Base-by-base conservation (phyloP, 1,140 invertebrate genomes). In the Charaxes varanes region DNA sequence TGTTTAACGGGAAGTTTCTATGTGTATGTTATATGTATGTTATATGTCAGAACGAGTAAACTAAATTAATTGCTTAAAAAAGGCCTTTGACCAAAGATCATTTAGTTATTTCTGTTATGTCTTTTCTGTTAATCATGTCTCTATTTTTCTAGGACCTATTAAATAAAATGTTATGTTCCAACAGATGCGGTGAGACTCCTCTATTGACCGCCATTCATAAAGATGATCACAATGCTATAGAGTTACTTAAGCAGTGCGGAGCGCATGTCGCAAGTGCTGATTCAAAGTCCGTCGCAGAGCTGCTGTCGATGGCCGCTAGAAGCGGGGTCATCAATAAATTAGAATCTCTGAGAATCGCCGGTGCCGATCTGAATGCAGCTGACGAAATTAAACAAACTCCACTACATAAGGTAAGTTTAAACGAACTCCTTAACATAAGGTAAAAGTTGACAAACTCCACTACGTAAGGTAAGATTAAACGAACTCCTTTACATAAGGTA, bases 171-270 rank as follows among this genome's bases (percentile, higher is more conserved):
- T n/a, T n/a, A n/a, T n/a, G n/a, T n/a, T n/a, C n/a, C n/a, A 32
- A n/a, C 49, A 81, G 77, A 26, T 68, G 48, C 22, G 73, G 73
- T 0, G 77, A 78, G 45, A 56, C 73, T 5, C 67, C 77, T 2
- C 56, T 81, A 0, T 51, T 81, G 6, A 77, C 70, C 17, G 77
- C 77, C 1, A 55, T 81, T 0, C 52, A 71, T 6, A 38, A 42
- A 4, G 65, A 74, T 28, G 62, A 76, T 13, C 33, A 53, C 2
- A 17, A 34, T 4, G 56, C 63, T 3, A 76, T 79, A 30, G 40
- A 55, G 1, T 28, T 78, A 6, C 60, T 82, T 0, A 40, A 68
- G 8, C 65, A 73, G 49, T 82, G 78, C 23, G 78, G 78, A 0
- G 78, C 72, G 3, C 70, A 74, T 31, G 46, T 82, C 0, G 35